Evolutionary conservation across 2,888 invertebrate species (phyloP).

Genomic region (Stegana nigrithorax): DNA sequence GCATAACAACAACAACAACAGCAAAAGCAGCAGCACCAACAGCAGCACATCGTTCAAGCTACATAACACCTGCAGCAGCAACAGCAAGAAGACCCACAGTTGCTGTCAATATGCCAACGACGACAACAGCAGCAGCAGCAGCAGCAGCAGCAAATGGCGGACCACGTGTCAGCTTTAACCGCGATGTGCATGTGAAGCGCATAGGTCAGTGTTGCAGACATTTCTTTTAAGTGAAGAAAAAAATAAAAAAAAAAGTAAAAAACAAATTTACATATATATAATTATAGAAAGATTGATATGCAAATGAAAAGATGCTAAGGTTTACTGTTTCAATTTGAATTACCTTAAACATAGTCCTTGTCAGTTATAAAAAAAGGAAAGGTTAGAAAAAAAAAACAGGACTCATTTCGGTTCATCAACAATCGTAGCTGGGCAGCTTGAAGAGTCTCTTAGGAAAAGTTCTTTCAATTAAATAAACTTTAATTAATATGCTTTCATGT

Average conservation of each 20-base stretch:
- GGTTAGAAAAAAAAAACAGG: too few relatives aligned
- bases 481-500: conserved; percentile 31
- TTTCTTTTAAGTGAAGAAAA: too few relatives aligned
- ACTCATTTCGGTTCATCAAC: too few relatives aligned
- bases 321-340: too few relatives aligned
- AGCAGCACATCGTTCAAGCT: background rate
- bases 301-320: too few relatives aligned
- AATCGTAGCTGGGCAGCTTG: too few relatives aligned
- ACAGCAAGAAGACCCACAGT: conserved; percentile 30
- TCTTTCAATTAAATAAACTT: conserved; percentile 34
- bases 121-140: conserved; percentile 33
- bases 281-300: too few relatives aligned
- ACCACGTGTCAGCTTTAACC: conserved; percentile 87
- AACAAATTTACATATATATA: too few relatives aligned
- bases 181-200: conserved; percentile 90
- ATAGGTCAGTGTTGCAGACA: conserved; percentile 77
- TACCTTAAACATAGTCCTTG: too few relatives aligned
- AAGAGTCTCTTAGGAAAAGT: too few relatives aligned
- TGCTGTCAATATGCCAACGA: conserved; percentile 12
- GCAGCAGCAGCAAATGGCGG: conserved; percentile 70
- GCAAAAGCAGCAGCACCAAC: conserved; percentile 9
- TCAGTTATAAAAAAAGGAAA: too few relatives aligned
- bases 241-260: conserved; percentile 35
- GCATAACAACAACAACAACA: conserved; percentile 28
- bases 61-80: conserved; percentile 2